Evolutionary conservation across 1,140 invertebrate genomes (phyloP).

Genomic region (Metaphire vulgaris): DNA sequence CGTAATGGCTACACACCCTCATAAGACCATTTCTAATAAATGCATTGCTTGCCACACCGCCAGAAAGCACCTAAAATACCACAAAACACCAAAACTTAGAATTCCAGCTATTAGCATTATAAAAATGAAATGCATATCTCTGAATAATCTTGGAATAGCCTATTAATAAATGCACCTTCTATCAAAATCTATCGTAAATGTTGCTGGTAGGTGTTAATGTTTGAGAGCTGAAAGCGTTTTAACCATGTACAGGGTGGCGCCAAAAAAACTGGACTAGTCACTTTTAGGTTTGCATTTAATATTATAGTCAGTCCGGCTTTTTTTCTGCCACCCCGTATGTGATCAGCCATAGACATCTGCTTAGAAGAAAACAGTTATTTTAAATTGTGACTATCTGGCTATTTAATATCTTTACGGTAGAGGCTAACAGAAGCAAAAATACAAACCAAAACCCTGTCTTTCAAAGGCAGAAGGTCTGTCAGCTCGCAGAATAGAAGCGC

Average conservation of each 20-base stretch:
- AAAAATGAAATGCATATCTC: not conserved
- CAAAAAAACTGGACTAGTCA: too few relatives aligned
- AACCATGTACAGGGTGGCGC: not conserved
- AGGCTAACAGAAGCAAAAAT: too few relatives aligned
- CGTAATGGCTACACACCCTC: constrained; percentile 62
- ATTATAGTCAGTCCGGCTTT: too few relatives aligned
- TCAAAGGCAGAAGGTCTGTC: constrained; percentile 57
- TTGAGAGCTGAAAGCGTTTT: not conserved
- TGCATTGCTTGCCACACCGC: constrained; percentile 89
- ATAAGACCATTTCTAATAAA: constrained; percentile 66
- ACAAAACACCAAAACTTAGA: too few relatives aligned
- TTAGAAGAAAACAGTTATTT: too few relatives aligned
- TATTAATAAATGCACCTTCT: not conserved
- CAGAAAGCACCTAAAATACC: constrained; percentile 75
- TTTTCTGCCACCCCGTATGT: too few relatives aligned
- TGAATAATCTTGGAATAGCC: not conserved
- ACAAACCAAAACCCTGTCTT: constrained; percentile 40
- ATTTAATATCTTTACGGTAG: too few relatives aligned
- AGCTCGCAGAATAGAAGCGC: constrained; percentile 69
- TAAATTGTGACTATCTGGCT: not conserved
- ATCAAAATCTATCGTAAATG: constrained; percentile 5
- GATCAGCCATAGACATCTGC: too few relatives aligned
- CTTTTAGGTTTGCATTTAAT: too few relatives aligned
- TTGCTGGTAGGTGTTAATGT: not conserved
- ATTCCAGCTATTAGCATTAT: constrained; percentile 4